Conservation (phyloP, 2,888 invertebrate species). For the Eupithecia tripunctaria region DNA sequence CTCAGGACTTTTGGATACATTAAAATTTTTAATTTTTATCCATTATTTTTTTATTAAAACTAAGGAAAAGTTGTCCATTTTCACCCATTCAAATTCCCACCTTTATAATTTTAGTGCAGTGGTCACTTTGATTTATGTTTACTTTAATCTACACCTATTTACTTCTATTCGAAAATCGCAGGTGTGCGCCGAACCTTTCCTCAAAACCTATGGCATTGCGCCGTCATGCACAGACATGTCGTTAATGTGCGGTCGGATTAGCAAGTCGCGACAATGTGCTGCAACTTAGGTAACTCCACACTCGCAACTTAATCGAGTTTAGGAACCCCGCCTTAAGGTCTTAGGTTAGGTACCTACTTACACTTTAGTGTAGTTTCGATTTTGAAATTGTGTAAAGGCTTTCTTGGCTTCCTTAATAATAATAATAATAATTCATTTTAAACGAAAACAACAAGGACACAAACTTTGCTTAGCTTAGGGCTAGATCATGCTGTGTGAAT, state of each 20-base stretch:
- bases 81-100: too few relatives aligned
- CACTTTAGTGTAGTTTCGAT: conserved; percentile 1
- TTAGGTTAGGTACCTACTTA: conserved; percentile 10
- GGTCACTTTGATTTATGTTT: too few relatives aligned
- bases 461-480: too few relatives aligned
- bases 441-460: too few relatives aligned
- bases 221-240: conserved; percentile 66
- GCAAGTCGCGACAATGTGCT: conserved; percentile 47
- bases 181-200: conserved; percentile 14
- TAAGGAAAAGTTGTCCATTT: too few relatives aligned
- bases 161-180: background rate
- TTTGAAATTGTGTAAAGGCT: background rate
- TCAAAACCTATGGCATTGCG: conserved; percentile 57
- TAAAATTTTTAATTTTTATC: too few relatives aligned
- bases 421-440: too few relatives aligned
- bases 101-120: too few relatives aligned
- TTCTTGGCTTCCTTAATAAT: background rate
- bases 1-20: too few relatives aligned
- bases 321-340: conserved; percentile 24
- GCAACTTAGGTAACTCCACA: conserved; percentile 42
- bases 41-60: too few relatives aligned
- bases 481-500: too few relatives aligned
- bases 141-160: too few relatives aligned
- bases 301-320: conserved; percentile 52
- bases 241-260: conserved; percentile 65